Evolutionary conservation across 2,888 invertebrate species (phyloP), one percentile per base, ranked within the genome.

Genomic region (Dendrolimus pini): DNA sequence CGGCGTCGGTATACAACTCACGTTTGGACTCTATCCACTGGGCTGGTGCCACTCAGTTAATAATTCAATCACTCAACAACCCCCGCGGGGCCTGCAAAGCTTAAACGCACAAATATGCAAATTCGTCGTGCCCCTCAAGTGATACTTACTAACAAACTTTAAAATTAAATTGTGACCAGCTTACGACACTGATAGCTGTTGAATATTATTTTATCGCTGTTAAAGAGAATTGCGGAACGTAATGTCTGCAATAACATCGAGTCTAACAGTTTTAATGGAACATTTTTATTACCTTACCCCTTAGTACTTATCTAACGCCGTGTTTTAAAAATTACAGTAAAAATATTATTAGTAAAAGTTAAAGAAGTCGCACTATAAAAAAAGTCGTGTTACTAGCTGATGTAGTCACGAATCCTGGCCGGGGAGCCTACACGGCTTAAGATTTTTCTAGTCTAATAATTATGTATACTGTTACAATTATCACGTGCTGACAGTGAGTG

Each of bases 71-170:
- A 85, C 77, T 82, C 82, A 71, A 67, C 64, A 69, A 63, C 65
- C 65, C 73, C 78, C 78, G 62, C 57, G 62, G 71, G 69, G 72
- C 64, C 60, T 54, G 62, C 67, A 67, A 59, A 65, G 75, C 76
- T 76, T 78, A 76, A 81, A 82, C 83, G 81, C 78, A 82, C 82
- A 83, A 80, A 82, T 85, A 86, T 85, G 86, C 77, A 80, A 85
- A 86, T 85, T 72, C 64, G 61, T 62, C 58, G 57, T 59, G 63
- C 64, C 69, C 71, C 74, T 67, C 67, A 64, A 65, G 66, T 69
- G 68, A 71, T 73, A 77, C 74, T 77, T 69, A 69, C 67, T 67
- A 69, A 69, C 64, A 72, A 80, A 82, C 78, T 82, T 82, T 80
- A 72, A 75, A 78, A 82, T 82, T 78, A 75, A 80, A 80, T 82